phyloP scores from a whole-genome alignment of 2,113 vertebrate species.

The Myotis yumanensis region DNA sequence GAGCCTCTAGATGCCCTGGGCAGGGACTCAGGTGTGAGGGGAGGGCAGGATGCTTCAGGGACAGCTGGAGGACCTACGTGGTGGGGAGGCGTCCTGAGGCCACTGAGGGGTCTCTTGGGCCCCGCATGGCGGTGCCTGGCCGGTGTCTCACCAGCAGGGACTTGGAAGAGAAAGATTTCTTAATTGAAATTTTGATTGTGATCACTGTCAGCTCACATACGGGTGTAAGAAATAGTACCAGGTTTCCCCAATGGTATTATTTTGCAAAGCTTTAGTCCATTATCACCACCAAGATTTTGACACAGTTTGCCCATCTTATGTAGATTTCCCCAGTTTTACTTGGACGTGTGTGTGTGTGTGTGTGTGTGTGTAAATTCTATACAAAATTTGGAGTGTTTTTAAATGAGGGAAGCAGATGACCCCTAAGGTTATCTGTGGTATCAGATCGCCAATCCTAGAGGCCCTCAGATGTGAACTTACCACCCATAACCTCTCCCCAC shows the following conservation, averaged over 20 bases:
- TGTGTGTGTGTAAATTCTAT: not conserved
- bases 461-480: not conserved
- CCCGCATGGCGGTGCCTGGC: too few relatives aligned
- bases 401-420: not conserved
- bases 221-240: not conserved
- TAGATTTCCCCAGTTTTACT: not conserved
- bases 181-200: slow-evolving; percentile 1
- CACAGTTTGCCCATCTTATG: not conserved
- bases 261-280: not conserved
- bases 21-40: not conserved
- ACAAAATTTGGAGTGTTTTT: not conserved
- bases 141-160: not conserved
- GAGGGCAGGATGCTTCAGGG: not conserved
- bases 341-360: not conserved
- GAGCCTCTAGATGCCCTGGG: not conserved
- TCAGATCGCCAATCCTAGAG: not conserved
- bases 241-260: not conserved
- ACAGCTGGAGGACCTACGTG: not conserved
- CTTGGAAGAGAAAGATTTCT: not conserved
- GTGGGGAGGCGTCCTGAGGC: fast-evolving
- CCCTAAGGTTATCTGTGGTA: not conserved
- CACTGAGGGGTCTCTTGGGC: not conserved
- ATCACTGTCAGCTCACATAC: not conserved
- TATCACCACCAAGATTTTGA: not conserved
- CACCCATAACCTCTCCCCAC: too few relatives aligned